phyloP scores from a whole-genome alignment of 2,113 vertebrate species.

The Phocoena phocoena region DNA sequence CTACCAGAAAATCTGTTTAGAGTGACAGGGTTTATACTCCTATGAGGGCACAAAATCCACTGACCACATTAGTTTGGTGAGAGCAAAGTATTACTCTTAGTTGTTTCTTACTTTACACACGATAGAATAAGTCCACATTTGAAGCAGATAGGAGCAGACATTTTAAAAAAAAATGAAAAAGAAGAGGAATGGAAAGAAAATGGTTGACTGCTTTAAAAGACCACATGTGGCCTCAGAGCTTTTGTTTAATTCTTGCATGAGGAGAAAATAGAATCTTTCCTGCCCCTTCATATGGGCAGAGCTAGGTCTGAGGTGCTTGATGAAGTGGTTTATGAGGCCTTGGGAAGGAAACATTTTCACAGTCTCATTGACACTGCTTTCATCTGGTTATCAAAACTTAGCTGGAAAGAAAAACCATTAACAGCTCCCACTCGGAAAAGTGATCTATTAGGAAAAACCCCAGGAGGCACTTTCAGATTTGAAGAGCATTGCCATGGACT shows the following conservation, averaged over 20 bases:
- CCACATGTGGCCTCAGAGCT: background rate
- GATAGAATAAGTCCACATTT: background rate
- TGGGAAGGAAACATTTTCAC: conserved; percentile 55
- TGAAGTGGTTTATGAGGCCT: conserved; percentile 17
- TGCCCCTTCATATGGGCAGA: background rate
- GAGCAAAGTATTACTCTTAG: background rate
- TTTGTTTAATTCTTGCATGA: background rate
- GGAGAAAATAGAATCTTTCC: conserved; percentile 32
- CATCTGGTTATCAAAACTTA: conserved; percentile 45
- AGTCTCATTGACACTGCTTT: conserved; percentile 2
- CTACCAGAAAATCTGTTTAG: conserved; percentile 45
- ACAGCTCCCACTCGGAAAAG: conserved; percentile 24
- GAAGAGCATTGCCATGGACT: background rate
- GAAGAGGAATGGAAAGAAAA: background rate
- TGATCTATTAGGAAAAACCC: conserved; percentile 36
- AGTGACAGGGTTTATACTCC: conserved; percentile 36
- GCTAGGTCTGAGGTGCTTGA: background rate
- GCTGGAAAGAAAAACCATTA: conserved; percentile 39
- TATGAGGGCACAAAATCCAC: background rate
- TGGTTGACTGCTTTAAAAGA: background rate
- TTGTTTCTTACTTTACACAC: background rate
- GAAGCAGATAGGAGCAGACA: background rate
- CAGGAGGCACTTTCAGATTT: background rate
- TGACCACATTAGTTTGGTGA: background rate
- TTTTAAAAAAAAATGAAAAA: background rate